Conservation (phyloP, 2,888 invertebrate species). For the Tenthredo distinguenda region DNA sequence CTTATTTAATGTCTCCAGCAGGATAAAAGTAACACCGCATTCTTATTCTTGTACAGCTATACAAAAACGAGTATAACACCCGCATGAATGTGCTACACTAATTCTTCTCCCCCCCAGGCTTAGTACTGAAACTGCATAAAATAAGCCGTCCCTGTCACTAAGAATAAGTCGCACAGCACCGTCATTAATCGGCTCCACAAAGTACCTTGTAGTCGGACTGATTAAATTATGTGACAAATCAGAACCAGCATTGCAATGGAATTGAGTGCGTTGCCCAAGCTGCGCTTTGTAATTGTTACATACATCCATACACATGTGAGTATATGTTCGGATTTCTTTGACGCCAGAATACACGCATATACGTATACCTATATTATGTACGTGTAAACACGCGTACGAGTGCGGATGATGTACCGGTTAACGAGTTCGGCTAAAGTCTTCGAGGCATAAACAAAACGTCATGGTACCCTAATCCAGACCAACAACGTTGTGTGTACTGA, state of each 20-base stretch:
- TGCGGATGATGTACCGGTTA: conserved; percentile 8
- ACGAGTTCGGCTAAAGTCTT: conserved; percentile 33
- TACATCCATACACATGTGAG: not conserved
- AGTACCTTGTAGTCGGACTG: not conserved
- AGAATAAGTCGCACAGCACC: not conserved
- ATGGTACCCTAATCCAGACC: conserved; percentile 40
- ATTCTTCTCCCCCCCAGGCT: not conserved
- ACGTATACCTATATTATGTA: not conserved
- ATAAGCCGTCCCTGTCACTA: not conserved
- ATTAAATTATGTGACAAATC: conserved; percentile 17
- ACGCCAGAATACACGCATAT: not conserved
- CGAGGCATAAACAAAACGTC: conserved; percentile 31
- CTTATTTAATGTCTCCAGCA: not conserved
- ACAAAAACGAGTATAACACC: not conserved
- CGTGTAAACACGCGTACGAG: not conserved
- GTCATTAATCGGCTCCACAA: not conserved
- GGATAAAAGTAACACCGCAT: not conserved
- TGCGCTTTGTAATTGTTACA: not conserved
- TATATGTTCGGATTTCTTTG: not conserved
- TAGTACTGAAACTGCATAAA: not conserved
- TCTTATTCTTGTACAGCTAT: not conserved
- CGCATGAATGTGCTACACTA: not conserved
- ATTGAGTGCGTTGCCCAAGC: not conserved
- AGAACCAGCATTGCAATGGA: conserved; percentile 9
- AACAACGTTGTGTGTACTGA: conserved; percentile 15